Evolutionary conservation across 2,797 vertebrate genomes (phyloP), one percentile per base, ranked within the genome.

Genomic region (Helicolenus hilgendorfi): DNA sequence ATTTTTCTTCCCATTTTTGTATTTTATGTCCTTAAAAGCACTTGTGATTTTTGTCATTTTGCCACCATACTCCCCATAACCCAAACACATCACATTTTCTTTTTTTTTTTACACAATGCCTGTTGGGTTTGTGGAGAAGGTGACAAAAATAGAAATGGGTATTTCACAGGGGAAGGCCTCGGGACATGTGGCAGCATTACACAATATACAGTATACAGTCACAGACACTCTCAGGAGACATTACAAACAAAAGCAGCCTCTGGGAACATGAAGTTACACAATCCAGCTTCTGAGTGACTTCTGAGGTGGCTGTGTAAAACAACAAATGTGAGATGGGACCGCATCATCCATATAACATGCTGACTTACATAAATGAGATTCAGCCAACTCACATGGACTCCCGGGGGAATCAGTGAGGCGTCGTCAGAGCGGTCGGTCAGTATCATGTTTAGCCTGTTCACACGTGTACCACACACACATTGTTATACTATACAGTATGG

Each of bases 241-340:
- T 63, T 2, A 72, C 41, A n/a, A 84, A 94, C 90, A 93, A 92
- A 92, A 78, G 45, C 62, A 1, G 62, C 77, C 80, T 59, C 70
- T 76, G 87, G 87, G 83, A 93, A 91, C 58, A 77, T 71, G 77
- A 86, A 84, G 85, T 91, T 92, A 94, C 85, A 91, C 88, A 93
- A 93, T 83, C 85, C 79, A 75, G 85, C 80, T 70, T 74, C 77
- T 70, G 77, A 88, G 67, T 56, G 88, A 83, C 80, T 93, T 33
- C 83, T 45, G 55, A 74, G 92, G 86, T 89, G 84, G 93, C 84
- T 81, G 58, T 94, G 58, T 94, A 84, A 73, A 41, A 27, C 60
- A 70, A 58, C 63, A 85, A 59, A 81, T 87, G 60, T 65, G 67
- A 86, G 81, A 81, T 26, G 75, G 35, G 55, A 15, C 67, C 4